Base-by-base conservation (phyloP, 2,888 invertebrate genomes). In the Molanna angustata region DNA sequence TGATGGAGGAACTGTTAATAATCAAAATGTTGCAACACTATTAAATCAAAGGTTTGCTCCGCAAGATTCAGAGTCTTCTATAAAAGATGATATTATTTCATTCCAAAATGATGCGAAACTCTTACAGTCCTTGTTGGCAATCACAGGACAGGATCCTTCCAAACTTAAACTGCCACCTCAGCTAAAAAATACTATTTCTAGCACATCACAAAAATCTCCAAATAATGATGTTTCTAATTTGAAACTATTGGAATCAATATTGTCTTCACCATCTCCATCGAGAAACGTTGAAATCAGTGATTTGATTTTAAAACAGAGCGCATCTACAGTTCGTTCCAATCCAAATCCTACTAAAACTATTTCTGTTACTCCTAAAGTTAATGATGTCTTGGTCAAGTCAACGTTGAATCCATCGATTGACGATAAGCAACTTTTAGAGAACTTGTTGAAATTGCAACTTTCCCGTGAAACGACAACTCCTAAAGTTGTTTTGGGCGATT, bases 391-490 rank as follows among this genome's bases (percentile, higher is more conserved):
- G 37, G 62, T 62, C 52, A 63, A 64, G 54, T 62, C 63, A 31
- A 65, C 64, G 4, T 16, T 11, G 6, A 66, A 66, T 45, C 70
- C 69, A 56, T 73, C 74, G 1, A 66, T 77, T 54, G 77, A 76
- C 61, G 76, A 78, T 61, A 71, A 76, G 50, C 73, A 74, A 63
- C 65, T 76, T 32, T 65, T 75, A 54, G 69, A 78, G 66, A 76
- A 74, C 32, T 65, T 75, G 35, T 64, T 76, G 53, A 73, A 76
- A 18, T 51, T 62, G 11, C 59, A 60, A 62, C 74, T 74, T 3
- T 75, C 74, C 3, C 74, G 74, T 55, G 73, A 76, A 66, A 72
- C 76, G 57, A 74, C 76, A 49, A 70, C 76, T 3, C 67, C 72
- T 64, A 74, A 75, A 61, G 66, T 76, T 18, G 20, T 49, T 41